These are phyloP conservation scores for Euthynnus affinis DNA, from an alignment of 2,797 vertebrate genomes.

Conservation along the genomic window DNA sequence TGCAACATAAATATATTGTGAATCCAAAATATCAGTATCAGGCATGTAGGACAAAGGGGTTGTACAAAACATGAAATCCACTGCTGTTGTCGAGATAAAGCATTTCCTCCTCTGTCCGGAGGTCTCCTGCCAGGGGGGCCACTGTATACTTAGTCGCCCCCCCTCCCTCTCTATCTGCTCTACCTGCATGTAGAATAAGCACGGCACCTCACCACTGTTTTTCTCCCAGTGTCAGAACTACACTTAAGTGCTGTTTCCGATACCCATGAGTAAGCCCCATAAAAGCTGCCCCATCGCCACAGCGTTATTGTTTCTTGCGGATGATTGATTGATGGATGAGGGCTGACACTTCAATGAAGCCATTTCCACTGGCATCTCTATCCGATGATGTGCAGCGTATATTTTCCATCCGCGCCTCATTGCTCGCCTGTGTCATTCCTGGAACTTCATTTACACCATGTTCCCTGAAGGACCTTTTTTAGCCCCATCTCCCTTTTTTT, in stretches of 20 bases:
- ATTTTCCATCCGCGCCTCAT: slow-evolving; percentile 99
- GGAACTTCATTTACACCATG: slow-evolving; percentile 99
- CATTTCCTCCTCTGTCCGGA: slow-evolving; percentile 39
- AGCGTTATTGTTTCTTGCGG: slow-evolving; percentile 98
- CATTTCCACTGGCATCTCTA: slow-evolving; percentile 99
- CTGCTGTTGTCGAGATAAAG: slow-evolving; percentile 42
- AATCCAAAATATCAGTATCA: slow-evolving; percentile 3
- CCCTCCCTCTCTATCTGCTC: slow-evolving; percentile 74
- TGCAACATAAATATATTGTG: neutral
- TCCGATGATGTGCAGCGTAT: slow-evolving; percentile 99
- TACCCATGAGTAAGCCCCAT: slow-evolving; percentile 99
- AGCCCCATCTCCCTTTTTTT: slow-evolving; percentile 80
- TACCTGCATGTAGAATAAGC: slow-evolving; percentile 82
- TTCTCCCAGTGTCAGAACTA: slow-evolving; percentile 93
- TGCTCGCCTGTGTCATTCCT: slow-evolving; percentile 99
- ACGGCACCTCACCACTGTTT: slow-evolving; percentile 78
- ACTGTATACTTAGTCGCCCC: slow-evolving; percentile 71
- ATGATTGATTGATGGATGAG: slow-evolving; percentile 99
- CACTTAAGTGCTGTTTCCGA: slow-evolving; percentile 98
- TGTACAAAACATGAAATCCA: slow-evolving; percentile 34
- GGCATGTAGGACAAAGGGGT: slow-evolving; percentile 7
- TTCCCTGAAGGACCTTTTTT: slow-evolving; percentile 97
- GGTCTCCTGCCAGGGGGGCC: slow-evolving; percentile 40
- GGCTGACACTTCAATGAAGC: slow-evolving; percentile 99
- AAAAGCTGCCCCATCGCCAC: slow-evolving; percentile 94